phyloP scores from a whole-genome alignment of 2,888 invertebrate species.

The Papilio elwesi region DNA sequence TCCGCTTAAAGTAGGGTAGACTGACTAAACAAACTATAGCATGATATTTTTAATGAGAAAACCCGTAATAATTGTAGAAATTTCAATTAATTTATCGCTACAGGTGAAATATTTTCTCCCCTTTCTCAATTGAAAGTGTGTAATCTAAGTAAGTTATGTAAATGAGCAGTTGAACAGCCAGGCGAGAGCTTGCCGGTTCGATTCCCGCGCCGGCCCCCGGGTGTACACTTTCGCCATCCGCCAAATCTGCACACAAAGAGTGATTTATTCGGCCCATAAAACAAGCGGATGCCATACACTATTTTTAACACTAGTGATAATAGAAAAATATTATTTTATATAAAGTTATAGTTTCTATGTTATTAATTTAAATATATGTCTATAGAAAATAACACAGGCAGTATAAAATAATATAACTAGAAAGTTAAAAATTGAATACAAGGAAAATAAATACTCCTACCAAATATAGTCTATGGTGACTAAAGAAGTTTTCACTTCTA shows the following conservation, averaged over 20 bases:
- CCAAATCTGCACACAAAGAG: constrained; percentile 78
- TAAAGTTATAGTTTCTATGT: too few species aligned
- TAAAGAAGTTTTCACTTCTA: too few species aligned
- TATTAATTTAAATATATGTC: too few species aligned
- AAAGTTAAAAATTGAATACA: too few species aligned
- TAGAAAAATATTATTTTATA: too few species aligned
- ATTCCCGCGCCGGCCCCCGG: constrained; percentile 63
- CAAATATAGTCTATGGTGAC: too few species aligned
- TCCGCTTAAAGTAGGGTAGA: neutral
- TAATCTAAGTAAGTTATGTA: constrained; percentile 34
- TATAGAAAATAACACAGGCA: too few species aligned
- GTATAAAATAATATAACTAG: too few species aligned
- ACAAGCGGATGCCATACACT: constrained; percentile 9
- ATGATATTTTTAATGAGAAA: neutral
- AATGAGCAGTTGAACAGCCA: constrained; percentile 31
- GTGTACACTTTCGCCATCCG: constrained; percentile 75
- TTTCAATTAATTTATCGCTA: neutral
- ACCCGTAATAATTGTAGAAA: neutral
- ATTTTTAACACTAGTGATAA: neutral
- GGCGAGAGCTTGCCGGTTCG: constrained; percentile 70
- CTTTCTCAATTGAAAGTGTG: constrained; percentile 26
- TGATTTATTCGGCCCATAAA: constrained; percentile 28
- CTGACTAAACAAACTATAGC: neutral
- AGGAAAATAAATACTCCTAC: too few species aligned
- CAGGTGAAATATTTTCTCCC: constrained; percentile 10